A percentile compares a stretch with the other conserved stretches of the same genome.
Conservation (phyloP, 2,888 invertebrate genomes). For the Tholera decimalis region DNA sequence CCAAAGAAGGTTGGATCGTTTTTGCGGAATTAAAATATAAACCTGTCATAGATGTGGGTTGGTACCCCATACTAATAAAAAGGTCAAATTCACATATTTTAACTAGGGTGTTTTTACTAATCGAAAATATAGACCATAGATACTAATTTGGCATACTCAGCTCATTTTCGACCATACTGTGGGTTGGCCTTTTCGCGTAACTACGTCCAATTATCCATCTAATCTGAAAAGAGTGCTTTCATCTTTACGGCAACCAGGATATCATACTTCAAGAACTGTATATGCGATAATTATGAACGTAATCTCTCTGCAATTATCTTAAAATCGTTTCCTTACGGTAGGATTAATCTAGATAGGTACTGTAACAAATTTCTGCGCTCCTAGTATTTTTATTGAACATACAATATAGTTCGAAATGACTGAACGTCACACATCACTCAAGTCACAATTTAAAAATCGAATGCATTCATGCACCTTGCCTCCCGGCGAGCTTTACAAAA, state of each 20-base stretch:
- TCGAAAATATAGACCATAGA: too few relatives aligned
- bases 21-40: too few relatives aligned
- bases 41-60: too few relatives aligned
- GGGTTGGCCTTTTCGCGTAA: too few relatives aligned
- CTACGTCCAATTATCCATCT: too few relatives aligned
- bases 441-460: slow-evolving; percentile 87
- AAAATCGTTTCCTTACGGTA: slow-evolving; percentile 8
- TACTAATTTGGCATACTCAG: too few relatives aligned
- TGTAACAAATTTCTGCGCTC: slow-evolving; percentile 14
- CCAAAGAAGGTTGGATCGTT: too few relatives aligned
- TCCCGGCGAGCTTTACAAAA: slow-evolving; percentile 87
- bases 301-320: slow-evolving; percentile 6
- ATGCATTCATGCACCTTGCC: slow-evolving; percentile 87
- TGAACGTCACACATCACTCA: slow-evolving; percentile 84
- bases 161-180: too few relatives aligned
- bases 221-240: neutral
- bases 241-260: slow-evolving; percentile 26
- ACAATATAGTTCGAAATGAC: slow-evolving; percentile 64
- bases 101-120: too few relatives aligned
- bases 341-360: neutral
- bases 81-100: too few relatives aligned
- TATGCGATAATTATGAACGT: slow-evolving; percentile 15
- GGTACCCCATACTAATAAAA: too few relatives aligned
- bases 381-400: slow-evolving; percentile 46
- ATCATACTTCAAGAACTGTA: slow-evolving; percentile 17